Conservation (phyloP, 2,888 invertebrate genomes). For the Tetranychus piercei region DNA sequence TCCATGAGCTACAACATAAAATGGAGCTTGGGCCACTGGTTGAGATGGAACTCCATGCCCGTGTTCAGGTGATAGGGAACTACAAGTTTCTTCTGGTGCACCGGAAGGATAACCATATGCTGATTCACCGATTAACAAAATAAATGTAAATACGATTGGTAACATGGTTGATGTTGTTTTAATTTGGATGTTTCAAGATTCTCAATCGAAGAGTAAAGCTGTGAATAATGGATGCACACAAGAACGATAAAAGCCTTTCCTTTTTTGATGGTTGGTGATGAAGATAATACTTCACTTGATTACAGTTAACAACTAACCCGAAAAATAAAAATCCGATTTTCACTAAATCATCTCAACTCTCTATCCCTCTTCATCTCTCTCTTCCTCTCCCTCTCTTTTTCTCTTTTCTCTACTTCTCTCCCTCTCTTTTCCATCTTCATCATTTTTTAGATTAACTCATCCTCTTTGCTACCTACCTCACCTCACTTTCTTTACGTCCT, state of each 20-base stretch:
- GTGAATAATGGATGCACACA: too few relatives aligned
- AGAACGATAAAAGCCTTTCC: too few relatives aligned
- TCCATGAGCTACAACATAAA: slow-evolving; percentile 14
- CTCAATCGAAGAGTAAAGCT: not conserved
- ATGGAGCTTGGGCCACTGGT: slow-evolving; percentile 14
- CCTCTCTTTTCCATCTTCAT: not conserved
- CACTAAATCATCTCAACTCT: not conserved
- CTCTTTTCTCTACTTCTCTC: not conserved
- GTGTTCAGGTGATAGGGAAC: slow-evolving; percentile 13
- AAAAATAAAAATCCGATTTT: not conserved
- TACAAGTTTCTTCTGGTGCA: slow-evolving; percentile 12
- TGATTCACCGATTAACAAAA: not conserved
- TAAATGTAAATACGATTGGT: not conserved
- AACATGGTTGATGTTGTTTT: not conserved
- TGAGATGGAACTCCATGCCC: slow-evolving; percentile 17
- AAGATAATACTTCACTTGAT: not conserved
- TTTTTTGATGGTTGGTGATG: too few relatives aligned
- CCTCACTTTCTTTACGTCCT: too few relatives aligned
- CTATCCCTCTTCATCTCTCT: not conserved
- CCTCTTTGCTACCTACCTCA: too few relatives aligned
- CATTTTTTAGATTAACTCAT: not conserved
- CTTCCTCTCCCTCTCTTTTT: slow-evolving; percentile 1
- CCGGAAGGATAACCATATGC: slow-evolving; percentile 5
- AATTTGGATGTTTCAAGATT: not conserved
- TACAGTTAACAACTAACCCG: not conserved